phyloP scores from a whole-genome alignment of 1,140 invertebrate genomes.

The roundworm (Caenorhabditis elegans) region WBcel235 BX284604.4:7429001-7429500 shows the following conservation, averaged over 20 bases:
- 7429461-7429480: no score
- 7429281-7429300: background rate
- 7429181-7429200: constrained; percentile 17
- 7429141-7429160: background rate
- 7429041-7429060: constrained; percentile 29
- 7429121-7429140: background rate
- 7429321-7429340: background rate
- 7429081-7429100: background rate
- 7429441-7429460: no score
- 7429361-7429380: background rate
- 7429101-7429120: constrained; percentile 9
- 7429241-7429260: constrained; percentile 30
- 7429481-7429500: no score
- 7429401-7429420: no score
- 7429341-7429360: background rate
- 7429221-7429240: constrained; percentile 14
- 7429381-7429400: no score
- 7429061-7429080: background rate
- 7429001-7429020: constrained; percentile 31
- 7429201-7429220: background rate
- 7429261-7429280: background rate
- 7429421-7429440: no score
- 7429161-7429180: background rate
- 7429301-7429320: background rate
- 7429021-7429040: constrained; percentile 9